phyloP scores from a whole-genome alignment of 2,888 invertebrate species.

The Drosophila colorata region DNA sequence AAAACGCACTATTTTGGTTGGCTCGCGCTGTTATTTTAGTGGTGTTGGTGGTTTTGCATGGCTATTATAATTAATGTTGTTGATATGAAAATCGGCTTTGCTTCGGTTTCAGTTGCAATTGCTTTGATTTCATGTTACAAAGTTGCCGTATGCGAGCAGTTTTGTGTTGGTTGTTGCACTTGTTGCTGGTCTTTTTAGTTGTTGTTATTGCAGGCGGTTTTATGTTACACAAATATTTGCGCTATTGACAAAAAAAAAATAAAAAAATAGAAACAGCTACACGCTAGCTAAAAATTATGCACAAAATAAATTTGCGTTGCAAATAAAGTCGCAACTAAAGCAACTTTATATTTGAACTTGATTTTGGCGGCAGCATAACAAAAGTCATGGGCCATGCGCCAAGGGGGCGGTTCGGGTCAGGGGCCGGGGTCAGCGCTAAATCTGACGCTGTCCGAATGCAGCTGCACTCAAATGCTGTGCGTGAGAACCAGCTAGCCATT shows the following conservation, averaged over 20 bases:
- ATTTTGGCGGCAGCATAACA: constrained; percentile 70
- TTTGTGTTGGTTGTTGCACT: constrained; percentile 65
- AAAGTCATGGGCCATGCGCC: constrained; percentile 58
- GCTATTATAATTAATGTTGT: constrained; percentile 79
- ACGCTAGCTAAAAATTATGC: constrained; percentile 44
- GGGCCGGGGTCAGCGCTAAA: constrained; percentile 67
- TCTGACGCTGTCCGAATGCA: constrained; percentile 68
- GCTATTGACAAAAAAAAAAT: constrained; percentile 59
- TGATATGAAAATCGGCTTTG: constrained; percentile 66
- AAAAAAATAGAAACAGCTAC: constrained; percentile 35
- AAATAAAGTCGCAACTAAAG: constrained; percentile 60
- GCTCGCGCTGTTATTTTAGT: constrained; percentile 43
- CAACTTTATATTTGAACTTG: constrained; percentile 78
- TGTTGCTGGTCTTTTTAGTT: constrained; percentile 48
- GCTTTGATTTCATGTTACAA: constrained; percentile 67
- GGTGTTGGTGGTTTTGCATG: constrained; percentile 48
- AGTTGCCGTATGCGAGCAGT: constrained; percentile 51
- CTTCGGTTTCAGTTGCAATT: constrained; percentile 49
- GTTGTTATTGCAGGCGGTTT: constrained; percentile 74
- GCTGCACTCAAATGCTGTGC: constrained; percentile 68
- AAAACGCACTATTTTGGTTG: constrained; percentile 68
- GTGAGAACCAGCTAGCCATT: constrained; percentile 75
- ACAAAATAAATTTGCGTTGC: constrained; percentile 71
- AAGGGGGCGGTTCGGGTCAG: constrained; percentile 40
- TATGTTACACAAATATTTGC: constrained; percentile 74